Evolutionary conservation across 2,888 invertebrate species (phyloP), one percentile per base, ranked within the genome.

Genomic region (Drosophila suboccidentalis): DNA sequence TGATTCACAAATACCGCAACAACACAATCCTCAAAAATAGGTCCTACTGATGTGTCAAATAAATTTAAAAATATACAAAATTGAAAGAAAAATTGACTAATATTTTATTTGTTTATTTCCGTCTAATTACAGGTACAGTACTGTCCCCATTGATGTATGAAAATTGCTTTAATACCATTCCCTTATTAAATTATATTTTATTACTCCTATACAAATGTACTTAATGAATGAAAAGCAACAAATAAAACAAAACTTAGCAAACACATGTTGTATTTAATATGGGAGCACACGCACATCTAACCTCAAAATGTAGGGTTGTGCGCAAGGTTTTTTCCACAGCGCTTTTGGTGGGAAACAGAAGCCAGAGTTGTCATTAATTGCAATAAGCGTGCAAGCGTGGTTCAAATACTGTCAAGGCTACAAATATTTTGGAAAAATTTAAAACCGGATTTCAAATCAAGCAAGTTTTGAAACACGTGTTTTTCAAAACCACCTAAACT

Each of bases 1-100:
- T 90, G 87, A 90, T 90, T 87, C 90, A 87, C 87, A 84, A 72
- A 70, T 76, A 78, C 84, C 91, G 91, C 91, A 91, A 90, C 90
- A 91, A 86, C 65, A 69, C 80, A 63, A 88, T 82, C 82, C 89
- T 84, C 79, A 80, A 83, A 84, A 82, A 89, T 90, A 87, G 91
- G 90, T 90, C 91, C 91, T 91, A 47, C 90, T 91, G 91, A 69
- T 26, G 49, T 32, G 6, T 15, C 1, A 49, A 32, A 6, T 1
- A 19, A 9, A n/a, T 11, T 0, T 11, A 19, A 13, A 26, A 11
- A 6, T 29, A 19, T 17, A 5, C 1, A 29, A 22, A 46, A 58
- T 75, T 15, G 2, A 41, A 47, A 8, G 1, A 43, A 26, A 29
- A n/a, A 2, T 11, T 10, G n/a, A 43, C 5, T 36, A 43, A 39